phyloP scores from a whole-genome alignment of 2,113 vertebrate species.

The Plestiodon gilberti region DNA sequence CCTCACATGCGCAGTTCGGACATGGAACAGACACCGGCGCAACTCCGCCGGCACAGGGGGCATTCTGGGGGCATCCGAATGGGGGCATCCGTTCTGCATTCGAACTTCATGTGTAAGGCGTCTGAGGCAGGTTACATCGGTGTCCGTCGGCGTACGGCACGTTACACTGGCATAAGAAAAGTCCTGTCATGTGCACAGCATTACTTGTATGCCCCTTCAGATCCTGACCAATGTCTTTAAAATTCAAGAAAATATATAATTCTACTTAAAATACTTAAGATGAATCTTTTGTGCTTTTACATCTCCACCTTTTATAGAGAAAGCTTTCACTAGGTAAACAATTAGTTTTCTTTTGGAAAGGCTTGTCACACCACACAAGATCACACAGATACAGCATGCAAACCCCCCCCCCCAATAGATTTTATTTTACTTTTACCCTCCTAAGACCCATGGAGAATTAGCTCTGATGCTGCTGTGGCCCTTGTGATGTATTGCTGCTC shows the following conservation, averaged over 20 bases:
- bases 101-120: no score
- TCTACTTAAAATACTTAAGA: slow-evolving; percentile 4
- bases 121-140: no score
- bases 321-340: slow-evolving; percentile 58
- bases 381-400: accelerated
- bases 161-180: no score
- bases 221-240: neutral
- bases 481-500: slow-evolving; percentile 70
- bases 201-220: neutral
- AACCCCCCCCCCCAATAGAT: slow-evolving; percentile 45
- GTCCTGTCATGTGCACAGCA: neutral
- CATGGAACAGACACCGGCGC: no score
- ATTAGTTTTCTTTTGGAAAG: slow-evolving; percentile 54
- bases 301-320: slow-evolving; percentile 58
- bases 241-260: neutral
- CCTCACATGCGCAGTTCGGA: no score
- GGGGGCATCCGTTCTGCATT: no score
- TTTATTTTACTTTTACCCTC: slow-evolving; percentile 62
- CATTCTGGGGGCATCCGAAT: no score
- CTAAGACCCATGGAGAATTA: slow-evolving; percentile 61
- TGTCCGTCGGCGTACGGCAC: no score
- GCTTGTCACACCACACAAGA: slow-evolving; percentile 67
- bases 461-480: slow-evolving; percentile 54
- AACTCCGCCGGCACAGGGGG: no score
- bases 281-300: no score